Base-by-base conservation (phyloP, 2,888 invertebrate species). In the Chrysotoxum bicinctum region DNA sequence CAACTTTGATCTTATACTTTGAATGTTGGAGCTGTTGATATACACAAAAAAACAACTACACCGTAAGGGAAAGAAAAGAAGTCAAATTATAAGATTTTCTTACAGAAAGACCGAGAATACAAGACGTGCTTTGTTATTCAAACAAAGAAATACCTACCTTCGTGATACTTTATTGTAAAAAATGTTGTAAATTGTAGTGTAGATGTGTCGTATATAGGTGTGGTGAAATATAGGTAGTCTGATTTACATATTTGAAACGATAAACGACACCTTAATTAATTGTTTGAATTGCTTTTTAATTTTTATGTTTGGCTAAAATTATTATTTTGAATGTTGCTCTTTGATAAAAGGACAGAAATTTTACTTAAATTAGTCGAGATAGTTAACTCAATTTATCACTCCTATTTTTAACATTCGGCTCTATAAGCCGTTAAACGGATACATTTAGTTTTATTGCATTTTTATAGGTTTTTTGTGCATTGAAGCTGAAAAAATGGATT, bases 1-100 rank as follows among this genome's bases (percentile, higher is more conserved):
- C 80, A 84, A 70, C 84, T 79, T 80, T 80, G 84, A 75, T 84
- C 70, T 84, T 84, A 80, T 79, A 50, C 32, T 37, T 37, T 66
- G n/a, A 43, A 45, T 50, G 10, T 30, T 16, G 40, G 45, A 58
- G 10, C 26, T 3, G 8, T 16, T 19, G 19, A 10, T 48, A 23
- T 12, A 5, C 5, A 21, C 3, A 21, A 48, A 48, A 56, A 32
- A 82, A 68, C 12, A 56, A 21, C 19, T 12, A 58, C 21, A 54
- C 37, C 14, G 40, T 68, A 83, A 62, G 40, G 75, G 75, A 60
- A 84, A 80, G 66, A 84, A 64, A 72, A 50, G 0, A 40, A 70
- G 54, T 48, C 43, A 30, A 52, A 72, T 54, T 21, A 54, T 26
- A 32, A 52, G 52, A 21, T 45, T 58, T 26, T 30, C 45, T 37